phyloP scores from a whole-genome alignment of 1,140 invertebrate species.

The Eriosoma lanigerum region DNA sequence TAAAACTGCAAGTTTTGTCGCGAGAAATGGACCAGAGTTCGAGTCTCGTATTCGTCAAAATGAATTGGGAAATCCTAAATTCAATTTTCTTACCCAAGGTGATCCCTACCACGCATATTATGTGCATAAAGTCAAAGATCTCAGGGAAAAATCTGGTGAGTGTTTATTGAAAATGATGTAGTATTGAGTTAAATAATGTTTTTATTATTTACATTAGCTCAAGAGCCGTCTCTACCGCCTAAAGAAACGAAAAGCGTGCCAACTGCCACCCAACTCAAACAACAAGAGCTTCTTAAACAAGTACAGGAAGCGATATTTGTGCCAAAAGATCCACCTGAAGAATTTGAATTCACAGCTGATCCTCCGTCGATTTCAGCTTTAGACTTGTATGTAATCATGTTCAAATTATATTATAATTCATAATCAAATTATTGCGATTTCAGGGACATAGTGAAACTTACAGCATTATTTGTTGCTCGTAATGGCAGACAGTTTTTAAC shows the following conservation, averaged over 20 bases:
- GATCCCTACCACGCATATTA: conserved; percentile 99
- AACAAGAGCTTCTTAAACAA: conserved; percentile 86
- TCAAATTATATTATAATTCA: conserved; percentile 35
- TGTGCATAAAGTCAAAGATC: conserved; percentile 96
- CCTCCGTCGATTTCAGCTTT: conserved; percentile 98
- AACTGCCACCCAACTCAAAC: conserved; percentile 76
- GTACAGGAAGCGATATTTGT: conserved; percentile 80
- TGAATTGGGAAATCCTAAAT: conserved; percentile 96
- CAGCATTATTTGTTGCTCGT: conserved; percentile 97
- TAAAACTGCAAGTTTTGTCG: conserved; percentile 97
- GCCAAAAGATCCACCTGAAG: conserved; percentile 91
- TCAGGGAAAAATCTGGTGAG: conserved; percentile 82
- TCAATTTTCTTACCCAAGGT: conserved; percentile 93
- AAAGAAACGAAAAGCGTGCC: conserved; percentile 60
- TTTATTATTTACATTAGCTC: conserved; percentile 25
- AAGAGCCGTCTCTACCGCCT: conserved; percentile 54
- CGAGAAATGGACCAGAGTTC: conserved; percentile 97
- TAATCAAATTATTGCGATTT: conserved; percentile 57
- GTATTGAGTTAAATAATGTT: not conserved
- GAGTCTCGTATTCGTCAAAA: conserved; percentile 95
- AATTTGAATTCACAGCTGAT: conserved; percentile 97
- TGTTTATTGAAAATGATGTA: not conserved
- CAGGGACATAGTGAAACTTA: conserved; percentile 96
- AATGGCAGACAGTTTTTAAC: conserved; percentile 98
- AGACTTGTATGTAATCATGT: conserved; percentile 63